These are phyloP conservation scores for Psilopsiagon aurifrons DNA, from an alignment of 2,113 vertebrate species.

Conservation along the genomic window DNA sequence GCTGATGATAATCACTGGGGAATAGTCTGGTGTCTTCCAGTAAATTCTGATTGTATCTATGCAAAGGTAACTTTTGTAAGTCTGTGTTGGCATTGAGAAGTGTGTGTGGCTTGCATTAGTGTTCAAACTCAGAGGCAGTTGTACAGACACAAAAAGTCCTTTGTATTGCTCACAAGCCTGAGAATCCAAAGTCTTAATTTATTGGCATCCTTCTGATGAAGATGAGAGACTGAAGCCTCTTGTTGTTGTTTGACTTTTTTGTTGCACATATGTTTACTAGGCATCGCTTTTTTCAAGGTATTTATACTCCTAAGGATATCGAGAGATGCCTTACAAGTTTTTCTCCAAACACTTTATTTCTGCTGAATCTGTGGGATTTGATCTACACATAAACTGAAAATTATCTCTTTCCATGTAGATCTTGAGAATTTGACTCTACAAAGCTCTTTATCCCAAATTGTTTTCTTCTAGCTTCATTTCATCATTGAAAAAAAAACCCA, in stretches of 20 bases:
- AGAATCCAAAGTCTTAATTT: not conserved
- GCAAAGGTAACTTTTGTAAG: not conserved
- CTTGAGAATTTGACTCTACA: not conserved
- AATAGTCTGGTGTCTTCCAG: not conserved
- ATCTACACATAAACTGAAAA: not conserved
- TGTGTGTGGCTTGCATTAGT: not conserved
- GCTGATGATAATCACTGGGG: conserved; percentile 4
- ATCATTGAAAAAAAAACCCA: not conserved
- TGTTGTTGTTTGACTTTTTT: not conserved
- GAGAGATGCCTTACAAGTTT: not conserved
- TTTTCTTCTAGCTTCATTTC: not conserved
- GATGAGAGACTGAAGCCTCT: not conserved
- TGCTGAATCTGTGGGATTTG: not conserved
- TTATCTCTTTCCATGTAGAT: not conserved
- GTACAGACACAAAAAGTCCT: not conserved
- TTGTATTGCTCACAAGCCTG: not conserved
- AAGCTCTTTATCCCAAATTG: not conserved
- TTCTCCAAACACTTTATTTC: not conserved
- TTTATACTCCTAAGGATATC: not conserved
- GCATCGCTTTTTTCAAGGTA: not conserved
- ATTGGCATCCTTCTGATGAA: not conserved
- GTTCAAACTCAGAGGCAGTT: not conserved
- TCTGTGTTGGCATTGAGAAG: not conserved
- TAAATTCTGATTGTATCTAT: not conserved
- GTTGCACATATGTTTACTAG: not conserved